These are phyloP conservation scores for Penaeus vannamei DNA, from an alignment of 1,140 invertebrate genomes.

Conservation along the genomic window DNA sequence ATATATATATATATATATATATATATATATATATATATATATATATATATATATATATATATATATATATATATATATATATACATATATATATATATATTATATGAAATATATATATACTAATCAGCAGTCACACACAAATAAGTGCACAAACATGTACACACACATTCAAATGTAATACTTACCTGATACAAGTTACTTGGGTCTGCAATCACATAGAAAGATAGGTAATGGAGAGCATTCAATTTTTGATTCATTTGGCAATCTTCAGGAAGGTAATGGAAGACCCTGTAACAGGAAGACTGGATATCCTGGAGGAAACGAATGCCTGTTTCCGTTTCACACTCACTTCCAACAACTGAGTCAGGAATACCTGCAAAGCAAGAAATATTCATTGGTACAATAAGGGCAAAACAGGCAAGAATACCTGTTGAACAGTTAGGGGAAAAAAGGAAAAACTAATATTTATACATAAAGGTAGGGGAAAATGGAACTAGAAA, in stretches of 20 bases:
- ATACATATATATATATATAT: no score
- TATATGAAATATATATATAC: no score
- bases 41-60: no score
- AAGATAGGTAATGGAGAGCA: neutral
- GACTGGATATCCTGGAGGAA: slow-evolving; percentile 24
- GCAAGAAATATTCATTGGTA: neutral
- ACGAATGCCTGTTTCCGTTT: neutral
- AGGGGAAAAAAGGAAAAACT: neutral
- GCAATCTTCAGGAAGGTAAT: slow-evolving; percentile 4
- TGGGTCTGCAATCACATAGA: slow-evolving; percentile 35
- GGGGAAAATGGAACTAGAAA: neutral
- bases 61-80: no score
- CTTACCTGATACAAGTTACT: slow-evolving; percentile 29
- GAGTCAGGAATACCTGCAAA: slow-evolving; percentile 29
- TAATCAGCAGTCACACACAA: neutral
- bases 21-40: no score
- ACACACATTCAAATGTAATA: neutral
- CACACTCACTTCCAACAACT: slow-evolving; percentile 41
- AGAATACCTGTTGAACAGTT: neutral
- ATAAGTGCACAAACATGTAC: neutral
- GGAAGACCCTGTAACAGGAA: slow-evolving; percentile 26
- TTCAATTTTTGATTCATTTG: neutral
- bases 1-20: no score
- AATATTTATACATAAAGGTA: neutral
- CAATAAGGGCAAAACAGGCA: neutral